Base-by-base conservation (phyloP, 2,113 vertebrate genomes). In the Nipponia nippon region DNA sequence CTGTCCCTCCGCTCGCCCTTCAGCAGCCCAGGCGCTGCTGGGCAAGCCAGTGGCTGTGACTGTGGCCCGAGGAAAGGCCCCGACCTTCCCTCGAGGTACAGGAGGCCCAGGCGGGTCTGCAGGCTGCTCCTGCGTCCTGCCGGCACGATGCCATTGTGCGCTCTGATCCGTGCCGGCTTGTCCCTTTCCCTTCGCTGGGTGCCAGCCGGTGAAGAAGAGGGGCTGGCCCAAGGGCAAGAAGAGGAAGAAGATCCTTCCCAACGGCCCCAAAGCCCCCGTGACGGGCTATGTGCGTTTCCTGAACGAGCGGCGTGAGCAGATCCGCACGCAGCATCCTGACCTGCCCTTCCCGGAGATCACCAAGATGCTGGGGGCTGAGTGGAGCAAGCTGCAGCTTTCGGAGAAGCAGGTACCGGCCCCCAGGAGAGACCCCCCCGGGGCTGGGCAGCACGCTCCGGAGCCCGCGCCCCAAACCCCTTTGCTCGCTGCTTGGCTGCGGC, bases 211-310 rank as follows among this genome's bases (percentile, higher is more conserved):
- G 89, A 99, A 99, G 98, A 99, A 99, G 96, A 98, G 99, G 52
- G 99, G 99, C 56, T 99, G 99, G 99, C 99, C 99, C 2, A 99
- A 99, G 91, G 99, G 99, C 59, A 99, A 99, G 98, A 99, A 99
- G 97, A 98, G 99, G 84, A 99, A 99, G 98, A 99, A 99, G 98
- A 99, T 99, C 44, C 98, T 99, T 20, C 99, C 99, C 10, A 99
- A 99, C 0, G 99, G 99, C 21, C 99, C 99, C n/a, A 99, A 99
- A 92, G 99, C 99, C 11, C 99, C 99, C 0, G 99, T 99, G 56
- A 99, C 99, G 0, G 99, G 99, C 71, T 99, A 99, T 0, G 99
- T 99, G 38, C 98, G 99, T 40, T 99, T 99, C 85, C 98, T 99
- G 85, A 99, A 99, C 0, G 99, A 99, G 95, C 98, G 99, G 4